A percentile compares a stretch with the other conserved stretches of the same genome.
Evolutionary conservation across 2,113 vertebrate species (phyloP).

Genomic region (Bufo gargarizans): DNA sequence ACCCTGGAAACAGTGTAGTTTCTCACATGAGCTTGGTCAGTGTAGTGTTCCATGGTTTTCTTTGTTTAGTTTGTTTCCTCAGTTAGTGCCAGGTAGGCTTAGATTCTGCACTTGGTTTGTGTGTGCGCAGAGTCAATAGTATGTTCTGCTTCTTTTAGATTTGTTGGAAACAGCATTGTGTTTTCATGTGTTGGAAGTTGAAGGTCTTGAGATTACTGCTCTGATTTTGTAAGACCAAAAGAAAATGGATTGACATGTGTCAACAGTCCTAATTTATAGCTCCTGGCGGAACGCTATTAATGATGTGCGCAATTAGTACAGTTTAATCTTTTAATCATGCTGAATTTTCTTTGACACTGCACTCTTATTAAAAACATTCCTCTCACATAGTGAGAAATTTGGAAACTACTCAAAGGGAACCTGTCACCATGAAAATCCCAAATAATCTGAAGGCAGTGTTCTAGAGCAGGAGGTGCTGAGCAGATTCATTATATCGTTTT

Average conservation of each 20-base stretch:
- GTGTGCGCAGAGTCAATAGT: slow-evolving; percentile 61
- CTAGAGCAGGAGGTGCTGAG: too few species aligned
- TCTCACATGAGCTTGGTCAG: neutral
- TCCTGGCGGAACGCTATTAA: neutral
- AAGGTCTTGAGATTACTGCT: slow-evolving; percentile 71
- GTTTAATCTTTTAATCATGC: neutral
- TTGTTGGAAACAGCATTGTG: slow-evolving; percentile 61
- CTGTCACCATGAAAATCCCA: too few species aligned
- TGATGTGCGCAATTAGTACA: neutral
- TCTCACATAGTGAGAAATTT: neutral
- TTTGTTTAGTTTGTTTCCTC: neutral
- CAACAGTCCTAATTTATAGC: neutral
- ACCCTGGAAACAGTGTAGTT: neutral
- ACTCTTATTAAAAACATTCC: neutral
- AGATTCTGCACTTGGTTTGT: slow-evolving; percentile 78
- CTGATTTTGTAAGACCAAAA: neutral
- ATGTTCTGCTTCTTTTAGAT: slow-evolving; percentile 59
- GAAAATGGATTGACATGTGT: neutral
- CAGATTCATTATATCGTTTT: too few species aligned
- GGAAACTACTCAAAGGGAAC: too few species aligned
- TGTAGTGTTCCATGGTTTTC: neutral
- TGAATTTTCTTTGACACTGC: neutral
- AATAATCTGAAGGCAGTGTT: too few species aligned
- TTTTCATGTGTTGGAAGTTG: slow-evolving; percentile 72
- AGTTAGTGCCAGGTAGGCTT: slow-evolving; percentile 61